Percentiles rank a stretch among this genome's conserved stretches.
These are phyloP conservation scores for Paradoxurus hermaphroditus DNA, from an alignment of 2,113 vertebrate species.

Conservation along the genomic window DNA sequence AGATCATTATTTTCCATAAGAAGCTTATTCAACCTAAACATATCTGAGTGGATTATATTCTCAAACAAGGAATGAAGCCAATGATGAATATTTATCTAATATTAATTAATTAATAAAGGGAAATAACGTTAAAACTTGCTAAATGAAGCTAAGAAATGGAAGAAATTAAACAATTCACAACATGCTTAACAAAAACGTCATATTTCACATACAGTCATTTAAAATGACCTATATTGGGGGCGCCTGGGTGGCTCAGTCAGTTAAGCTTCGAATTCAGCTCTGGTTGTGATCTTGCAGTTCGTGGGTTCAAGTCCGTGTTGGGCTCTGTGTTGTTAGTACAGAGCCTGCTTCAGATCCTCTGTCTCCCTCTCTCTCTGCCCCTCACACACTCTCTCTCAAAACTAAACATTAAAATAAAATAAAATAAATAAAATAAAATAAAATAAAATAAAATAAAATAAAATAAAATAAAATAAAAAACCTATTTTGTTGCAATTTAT, in stretches of 20 bases:
- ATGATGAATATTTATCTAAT: neutral
- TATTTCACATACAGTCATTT: slow-evolving; percentile 5
- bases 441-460: neutral
- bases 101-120: neutral
- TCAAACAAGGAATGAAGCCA: neutral
- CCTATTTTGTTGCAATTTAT: neutral
- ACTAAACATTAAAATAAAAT: too few species aligned
- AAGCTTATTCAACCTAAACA: neutral
- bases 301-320: too few species aligned
- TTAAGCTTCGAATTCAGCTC: too few species aligned
- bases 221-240: neutral
- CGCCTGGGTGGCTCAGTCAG: too few species aligned
- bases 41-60: neutral
- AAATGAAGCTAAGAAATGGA: neutral
- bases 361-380: too few species aligned
- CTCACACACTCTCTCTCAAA: too few species aligned
- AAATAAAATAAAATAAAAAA: neutral
- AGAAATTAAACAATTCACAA: slow-evolving; percentile 20
- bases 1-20: neutral
- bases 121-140: neutral
- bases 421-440: too few species aligned
- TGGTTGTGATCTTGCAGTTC: too few species aligned
- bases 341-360: too few species aligned
- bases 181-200: neutral
- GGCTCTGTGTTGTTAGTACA: too few species aligned